Percentiles rank a stretch among this genome's conserved stretches.
Conservation (phyloP, 2,113 vertebrate genomes). For the Pristiophorus japonicus region DNA sequence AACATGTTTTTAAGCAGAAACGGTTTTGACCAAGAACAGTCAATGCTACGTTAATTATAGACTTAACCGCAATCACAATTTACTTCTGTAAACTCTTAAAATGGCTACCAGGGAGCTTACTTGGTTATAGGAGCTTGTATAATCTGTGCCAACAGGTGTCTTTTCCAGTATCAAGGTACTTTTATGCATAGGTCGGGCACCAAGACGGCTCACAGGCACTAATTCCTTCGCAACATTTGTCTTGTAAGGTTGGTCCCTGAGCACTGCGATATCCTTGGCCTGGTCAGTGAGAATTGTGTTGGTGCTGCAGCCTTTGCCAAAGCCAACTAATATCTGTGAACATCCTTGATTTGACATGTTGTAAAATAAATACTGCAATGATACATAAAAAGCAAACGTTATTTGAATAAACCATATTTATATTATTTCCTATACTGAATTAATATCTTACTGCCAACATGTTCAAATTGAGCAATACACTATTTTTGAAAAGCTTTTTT, state of each 20-base stretch:
- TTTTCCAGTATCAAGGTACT: constrained; percentile 45
- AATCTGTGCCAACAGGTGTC: constrained; percentile 30
- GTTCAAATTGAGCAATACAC: not conserved
- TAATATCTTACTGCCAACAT: not conserved
- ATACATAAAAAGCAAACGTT: not conserved
- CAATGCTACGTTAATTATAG: not conserved
- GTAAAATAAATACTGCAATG: not conserved
- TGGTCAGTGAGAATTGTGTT: constrained; percentile 15
- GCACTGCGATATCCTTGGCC: not conserved
- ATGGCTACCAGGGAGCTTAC: constrained; percentile 37
- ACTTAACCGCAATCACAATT: not conserved
- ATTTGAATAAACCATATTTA: not conserved
- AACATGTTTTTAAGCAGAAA: not conserved
- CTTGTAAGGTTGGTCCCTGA: not conserved
- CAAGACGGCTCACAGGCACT: not conserved
- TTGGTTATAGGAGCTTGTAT: constrained; percentile 47
- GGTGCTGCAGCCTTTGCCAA: constrained; percentile 34
- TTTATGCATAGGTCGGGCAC: constrained; percentile 42
- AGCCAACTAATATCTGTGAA: not conserved
- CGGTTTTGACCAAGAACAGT: not conserved
- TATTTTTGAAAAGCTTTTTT: not conserved
- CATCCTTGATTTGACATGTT: not conserved
- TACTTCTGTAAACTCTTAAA: not conserved
- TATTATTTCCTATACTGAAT: not conserved
- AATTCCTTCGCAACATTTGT: not conserved